phyloP scores from a whole-genome alignment of 2,113 vertebrate species.

The Malurus alboscapulatus region DNA sequence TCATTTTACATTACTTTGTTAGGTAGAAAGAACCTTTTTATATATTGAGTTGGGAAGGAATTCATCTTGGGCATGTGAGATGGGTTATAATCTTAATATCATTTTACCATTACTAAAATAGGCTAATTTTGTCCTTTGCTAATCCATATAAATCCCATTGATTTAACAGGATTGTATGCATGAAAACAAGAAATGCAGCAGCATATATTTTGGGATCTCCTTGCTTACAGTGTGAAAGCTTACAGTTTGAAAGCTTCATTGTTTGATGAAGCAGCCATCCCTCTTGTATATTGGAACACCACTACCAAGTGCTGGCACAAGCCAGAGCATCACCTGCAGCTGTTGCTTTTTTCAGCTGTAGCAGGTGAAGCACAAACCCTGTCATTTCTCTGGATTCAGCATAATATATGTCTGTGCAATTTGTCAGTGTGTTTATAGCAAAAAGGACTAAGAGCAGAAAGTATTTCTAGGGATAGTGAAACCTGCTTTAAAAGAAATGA shows the following conservation, averaged over 20 bases:
- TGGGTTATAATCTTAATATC: slow-evolving; percentile 27
- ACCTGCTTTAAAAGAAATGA: not conserved
- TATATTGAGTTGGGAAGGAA: slow-evolving; percentile 8
- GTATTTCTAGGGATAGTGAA: not conserved
- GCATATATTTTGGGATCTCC: slow-evolving; percentile 11
- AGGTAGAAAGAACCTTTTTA: not conserved
- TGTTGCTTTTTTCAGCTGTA: not conserved
- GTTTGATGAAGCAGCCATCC: not conserved
- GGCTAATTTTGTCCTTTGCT: slow-evolving; percentile 20
- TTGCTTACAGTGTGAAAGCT: slow-evolving; percentile 11
- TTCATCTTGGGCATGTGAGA: slow-evolving; percentile 12
- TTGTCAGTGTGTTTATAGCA: not conserved
- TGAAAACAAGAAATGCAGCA: not conserved
- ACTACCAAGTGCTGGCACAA: not conserved
- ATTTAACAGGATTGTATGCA: not conserved
- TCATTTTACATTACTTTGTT: not conserved
- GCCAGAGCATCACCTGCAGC: not conserved
- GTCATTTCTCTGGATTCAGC: not conserved
- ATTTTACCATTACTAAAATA: slow-evolving; percentile 11
- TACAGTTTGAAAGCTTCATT: not conserved
- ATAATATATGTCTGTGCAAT: not conserved
- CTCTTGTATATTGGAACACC: not conserved
- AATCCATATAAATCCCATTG: slow-evolving; percentile 30
- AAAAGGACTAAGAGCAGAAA: not conserved
- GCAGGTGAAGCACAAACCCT: slow-evolving; percentile 3